Percentiles rank a stretch among this genome's conserved stretches.
phyloP scores from a whole-genome alignment of 2,797 vertebrate species.

The Myotis vivesi region DNA sequence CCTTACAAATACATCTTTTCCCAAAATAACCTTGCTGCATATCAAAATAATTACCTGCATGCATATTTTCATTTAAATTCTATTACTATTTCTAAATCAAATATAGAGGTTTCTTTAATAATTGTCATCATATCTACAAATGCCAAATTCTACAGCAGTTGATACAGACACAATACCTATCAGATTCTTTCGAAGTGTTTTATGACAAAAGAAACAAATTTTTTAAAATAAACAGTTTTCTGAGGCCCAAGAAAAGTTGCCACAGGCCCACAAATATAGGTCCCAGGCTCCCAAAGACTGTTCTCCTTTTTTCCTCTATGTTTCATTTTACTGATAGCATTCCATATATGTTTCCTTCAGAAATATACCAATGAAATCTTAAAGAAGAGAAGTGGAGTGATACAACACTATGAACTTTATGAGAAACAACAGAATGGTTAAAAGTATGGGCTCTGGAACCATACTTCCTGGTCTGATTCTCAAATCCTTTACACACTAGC shows the following conservation, averaged over 20 bases:
- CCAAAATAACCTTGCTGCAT: neutral
- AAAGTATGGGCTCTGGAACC: neutral
- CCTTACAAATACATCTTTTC: neutral
- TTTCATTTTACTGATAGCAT: neutral
- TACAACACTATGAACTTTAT: neutral
- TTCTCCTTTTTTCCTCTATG: neutral
- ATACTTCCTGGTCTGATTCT: neutral
- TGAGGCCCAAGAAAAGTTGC: neutral
- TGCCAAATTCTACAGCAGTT: neutral
- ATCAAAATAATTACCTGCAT: neutral
- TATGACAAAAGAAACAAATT: neutral
- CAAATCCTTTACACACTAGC: neutral
- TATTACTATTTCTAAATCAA: neutral
- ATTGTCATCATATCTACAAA: neutral
- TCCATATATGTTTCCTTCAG: neutral
- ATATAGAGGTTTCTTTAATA: neutral
- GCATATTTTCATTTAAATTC: slow-evolving; percentile 8
- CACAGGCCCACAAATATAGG: neutral
- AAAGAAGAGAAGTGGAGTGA: neutral
- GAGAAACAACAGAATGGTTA: neutral
- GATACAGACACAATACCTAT: neutral
- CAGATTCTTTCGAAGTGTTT: neutral
- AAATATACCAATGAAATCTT: neutral
- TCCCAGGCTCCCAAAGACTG: neutral
- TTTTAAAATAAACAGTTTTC: neutral